Percentiles rank a stretch among this genome's conserved stretches.
Conservation (phyloP, 2,888 invertebrate genomes). For the Pinctada fucata region DNA sequence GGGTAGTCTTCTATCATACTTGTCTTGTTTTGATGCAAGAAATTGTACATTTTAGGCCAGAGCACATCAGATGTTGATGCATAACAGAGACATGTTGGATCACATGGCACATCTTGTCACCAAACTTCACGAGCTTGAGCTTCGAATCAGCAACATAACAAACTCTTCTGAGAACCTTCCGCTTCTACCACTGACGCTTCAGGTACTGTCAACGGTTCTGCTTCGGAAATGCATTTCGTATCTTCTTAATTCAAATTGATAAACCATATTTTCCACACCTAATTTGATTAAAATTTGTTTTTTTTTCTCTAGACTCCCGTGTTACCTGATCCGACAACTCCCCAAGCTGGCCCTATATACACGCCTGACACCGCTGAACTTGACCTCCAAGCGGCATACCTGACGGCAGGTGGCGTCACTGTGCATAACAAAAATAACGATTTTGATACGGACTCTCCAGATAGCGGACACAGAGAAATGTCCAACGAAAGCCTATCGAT, state of each 20-base stretch:
- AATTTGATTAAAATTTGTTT: constrained; percentile 3
- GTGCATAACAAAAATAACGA: constrained; percentile 60
- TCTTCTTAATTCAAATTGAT: not conserved
- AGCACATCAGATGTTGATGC: constrained; percentile 94
- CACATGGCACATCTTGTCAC: constrained; percentile 94
- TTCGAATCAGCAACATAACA: constrained; percentile 42
- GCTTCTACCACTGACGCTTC: constrained; percentile 26
- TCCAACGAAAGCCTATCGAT: constrained; percentile 69
- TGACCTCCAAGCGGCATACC: constrained; percentile 35
- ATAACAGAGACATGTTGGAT: constrained; percentile 95
- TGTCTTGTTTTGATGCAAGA: no score
- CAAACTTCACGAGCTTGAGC: constrained; percentile 91
- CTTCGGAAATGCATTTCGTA: not conserved
- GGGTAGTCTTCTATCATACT: no score
- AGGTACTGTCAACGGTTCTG: constrained; percentile 10
- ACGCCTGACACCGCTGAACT: constrained; percentile 58
- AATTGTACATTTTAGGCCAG: constrained; percentile 81
- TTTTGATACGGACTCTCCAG: constrained; percentile 73
- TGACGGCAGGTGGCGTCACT: constrained; percentile 28
- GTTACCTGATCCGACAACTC: constrained; percentile 70
- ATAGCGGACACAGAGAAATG: constrained; percentile 76
- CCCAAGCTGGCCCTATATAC: constrained; percentile 68
- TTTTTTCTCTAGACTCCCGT: constrained; percentile 60
- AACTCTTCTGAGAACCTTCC: constrained; percentile 33
- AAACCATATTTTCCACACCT: not conserved